Percentiles rank a stretch among this genome's conserved stretches.
Evolutionary conservation across 2,888 invertebrate genomes (phyloP).

Genomic region (Tubulanus polymorphus): DNA sequence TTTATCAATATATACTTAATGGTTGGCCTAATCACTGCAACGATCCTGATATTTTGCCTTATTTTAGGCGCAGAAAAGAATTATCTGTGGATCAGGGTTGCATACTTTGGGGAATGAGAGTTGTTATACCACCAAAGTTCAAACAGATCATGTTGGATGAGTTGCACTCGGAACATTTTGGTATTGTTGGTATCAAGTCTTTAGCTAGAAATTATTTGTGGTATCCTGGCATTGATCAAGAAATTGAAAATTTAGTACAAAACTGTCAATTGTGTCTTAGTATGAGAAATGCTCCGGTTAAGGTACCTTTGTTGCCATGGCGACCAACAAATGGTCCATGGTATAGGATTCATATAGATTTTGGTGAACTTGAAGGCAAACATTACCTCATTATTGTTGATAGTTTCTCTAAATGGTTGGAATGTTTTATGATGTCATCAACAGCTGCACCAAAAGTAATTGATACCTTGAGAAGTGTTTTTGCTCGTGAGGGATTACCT

Average conservation of each 20-base stretch:
- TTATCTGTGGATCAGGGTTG: slow-evolving; percentile 8
- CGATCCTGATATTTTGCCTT: background rate
- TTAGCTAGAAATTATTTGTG: slow-evolving; percentile 4
- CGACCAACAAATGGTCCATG: background rate
- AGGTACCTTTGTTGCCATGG: background rate
- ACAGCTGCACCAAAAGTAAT: background rate
- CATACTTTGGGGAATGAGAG: slow-evolving; percentile 4
- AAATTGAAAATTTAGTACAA: background rate
- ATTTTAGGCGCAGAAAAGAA: background rate
- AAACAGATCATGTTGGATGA: background rate
- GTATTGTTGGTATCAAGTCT: slow-evolving; percentile 1
- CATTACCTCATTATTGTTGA: slow-evolving; percentile 10
- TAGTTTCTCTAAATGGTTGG: slow-evolving; percentile 10
- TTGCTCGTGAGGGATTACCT: slow-evolving; percentile 13
- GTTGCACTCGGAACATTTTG: slow-evolving; percentile 3
- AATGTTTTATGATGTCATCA: slow-evolving; percentile 1
- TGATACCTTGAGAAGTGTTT: slow-evolving; percentile 5
- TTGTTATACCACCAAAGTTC: slow-evolving; percentile 3
- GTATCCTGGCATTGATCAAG: slow-evolving; percentile 1
- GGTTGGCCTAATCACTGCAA: slow-evolving; percentile 11
- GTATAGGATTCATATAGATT: background rate
- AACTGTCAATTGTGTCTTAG: background rate
- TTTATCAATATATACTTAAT: slow-evolving; percentile 13
- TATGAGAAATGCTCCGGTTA: background rate
- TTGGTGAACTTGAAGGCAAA: slow-evolving; percentile 15